These are phyloP conservation scores for Rhinoderma darwinii DNA, from an alignment of 2,113 vertebrate genomes.

Conservation along the genomic window DNA sequence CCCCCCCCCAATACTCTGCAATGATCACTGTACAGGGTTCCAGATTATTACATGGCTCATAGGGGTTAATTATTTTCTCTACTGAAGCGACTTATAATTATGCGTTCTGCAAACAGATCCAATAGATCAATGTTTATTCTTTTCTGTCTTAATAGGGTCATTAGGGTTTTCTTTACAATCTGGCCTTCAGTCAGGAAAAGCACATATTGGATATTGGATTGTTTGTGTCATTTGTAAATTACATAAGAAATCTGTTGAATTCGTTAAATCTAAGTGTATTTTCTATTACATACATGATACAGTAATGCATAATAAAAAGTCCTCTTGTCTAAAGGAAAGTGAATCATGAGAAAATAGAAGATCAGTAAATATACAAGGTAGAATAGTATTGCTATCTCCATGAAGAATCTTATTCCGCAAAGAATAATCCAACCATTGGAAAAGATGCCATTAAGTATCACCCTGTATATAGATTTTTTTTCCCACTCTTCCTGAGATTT, in stretches of 20 bases:
- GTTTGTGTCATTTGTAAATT: not conserved
- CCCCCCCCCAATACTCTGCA: not conserved
- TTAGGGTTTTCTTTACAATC: conserved; percentile 16
- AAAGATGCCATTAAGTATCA: not conserved
- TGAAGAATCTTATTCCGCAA: not conserved
- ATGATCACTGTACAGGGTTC: not conserved
- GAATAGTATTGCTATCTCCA: not conserved
- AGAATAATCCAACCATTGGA: not conserved
- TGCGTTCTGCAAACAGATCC: not conserved
- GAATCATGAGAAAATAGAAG: not conserved
- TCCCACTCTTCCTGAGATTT: not conserved
- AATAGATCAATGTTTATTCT: conserved; percentile 33
- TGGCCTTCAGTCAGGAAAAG: not conserved
- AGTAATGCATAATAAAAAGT: not conserved
- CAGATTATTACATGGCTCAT: conserved; percentile 18
- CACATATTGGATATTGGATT: not conserved
- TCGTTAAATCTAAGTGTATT: not conserved
- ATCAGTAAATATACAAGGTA: not conserved
- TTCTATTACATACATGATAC: not conserved
- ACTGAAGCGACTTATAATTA: not conserved
- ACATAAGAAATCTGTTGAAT: not conserved
- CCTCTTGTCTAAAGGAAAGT: not conserved
- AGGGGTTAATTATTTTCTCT: conserved; percentile 23
- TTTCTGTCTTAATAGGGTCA: conserved; percentile 44
- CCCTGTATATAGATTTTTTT: not conserved